These are phyloP conservation scores for Myrmecophaga tridactyla DNA, from an alignment of 2,113 vertebrate species.

Conservation along the genomic window DNA sequence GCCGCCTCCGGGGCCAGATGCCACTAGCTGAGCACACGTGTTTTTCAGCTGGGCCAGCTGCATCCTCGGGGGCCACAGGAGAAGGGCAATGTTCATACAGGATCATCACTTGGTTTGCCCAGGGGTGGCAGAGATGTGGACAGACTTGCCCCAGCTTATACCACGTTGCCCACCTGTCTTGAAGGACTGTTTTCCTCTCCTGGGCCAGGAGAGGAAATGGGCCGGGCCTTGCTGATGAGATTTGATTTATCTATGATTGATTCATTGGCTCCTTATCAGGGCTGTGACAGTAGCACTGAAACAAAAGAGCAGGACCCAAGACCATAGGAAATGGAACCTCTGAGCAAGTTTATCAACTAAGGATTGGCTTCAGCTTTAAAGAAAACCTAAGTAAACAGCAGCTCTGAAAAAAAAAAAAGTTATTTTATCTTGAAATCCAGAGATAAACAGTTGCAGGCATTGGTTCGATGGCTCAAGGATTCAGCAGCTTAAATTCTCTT, in stretches of 20 bases:
- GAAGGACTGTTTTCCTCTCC: background rate
- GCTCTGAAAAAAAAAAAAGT: background rate
- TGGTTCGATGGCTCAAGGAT: background rate
- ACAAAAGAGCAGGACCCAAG: background rate
- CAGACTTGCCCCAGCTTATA: background rate
- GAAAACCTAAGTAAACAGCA: background rate
- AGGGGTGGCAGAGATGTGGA: too few species aligned
- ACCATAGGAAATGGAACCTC: background rate
- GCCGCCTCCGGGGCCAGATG: too few species aligned
- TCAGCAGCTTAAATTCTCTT: background rate
- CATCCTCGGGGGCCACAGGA: background rate
- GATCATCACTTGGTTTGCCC: background rate
- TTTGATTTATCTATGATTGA: fast-evolving
- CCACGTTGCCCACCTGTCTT: background rate
- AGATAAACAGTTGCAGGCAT: background rate
- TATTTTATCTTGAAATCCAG: background rate
- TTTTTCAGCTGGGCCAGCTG: background rate
- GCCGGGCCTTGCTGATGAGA: background rate
- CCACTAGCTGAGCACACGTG: background rate
- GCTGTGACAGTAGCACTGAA: too few species aligned
- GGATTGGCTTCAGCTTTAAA: background rate
- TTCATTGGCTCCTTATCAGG: background rate
- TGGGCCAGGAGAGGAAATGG: too few species aligned
- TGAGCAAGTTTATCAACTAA: too few species aligned
- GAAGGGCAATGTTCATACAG: fast-evolving